A percentile compares a stretch with the other conserved stretches of the same genome.
Conservation (phyloP, 1,140 invertebrate species). For the Platyscapa corneri region DNA sequence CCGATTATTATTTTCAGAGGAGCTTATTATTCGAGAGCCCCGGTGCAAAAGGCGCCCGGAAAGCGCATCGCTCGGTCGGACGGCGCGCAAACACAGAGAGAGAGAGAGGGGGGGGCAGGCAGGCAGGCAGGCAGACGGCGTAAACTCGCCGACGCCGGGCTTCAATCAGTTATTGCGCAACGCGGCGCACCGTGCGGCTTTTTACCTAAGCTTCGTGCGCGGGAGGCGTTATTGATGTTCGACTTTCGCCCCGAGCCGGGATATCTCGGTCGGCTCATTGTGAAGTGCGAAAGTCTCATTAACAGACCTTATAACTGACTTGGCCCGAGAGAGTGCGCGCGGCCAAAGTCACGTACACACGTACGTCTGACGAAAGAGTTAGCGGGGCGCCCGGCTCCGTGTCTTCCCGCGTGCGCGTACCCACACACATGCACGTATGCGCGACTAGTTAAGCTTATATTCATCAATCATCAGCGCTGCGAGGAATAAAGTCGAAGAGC, state of each 20-base stretch:
- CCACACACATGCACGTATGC: too few relatives aligned
- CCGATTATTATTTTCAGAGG: neutral
- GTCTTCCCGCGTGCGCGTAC: neutral
- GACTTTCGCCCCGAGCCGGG: conserved; percentile 35
- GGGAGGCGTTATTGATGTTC: conserved; percentile 36
- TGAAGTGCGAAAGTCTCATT: conserved; percentile 47
- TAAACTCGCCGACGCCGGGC: too few relatives aligned
- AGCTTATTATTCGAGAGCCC: neutral
- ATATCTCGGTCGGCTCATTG: conserved; percentile 10
- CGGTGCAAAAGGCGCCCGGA: neutral
- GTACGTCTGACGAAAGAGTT: conserved; percentile 22
- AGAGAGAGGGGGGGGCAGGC: too few relatives aligned
- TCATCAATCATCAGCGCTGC: conserved; percentile 27
- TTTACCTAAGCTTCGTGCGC: neutral
- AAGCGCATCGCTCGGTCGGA: too few relatives aligned
- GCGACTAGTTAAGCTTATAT: neutral
- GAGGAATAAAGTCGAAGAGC: neutral
- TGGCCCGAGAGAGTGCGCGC: neutral
- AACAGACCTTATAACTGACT: neutral
- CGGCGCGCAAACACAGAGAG: too few relatives aligned
- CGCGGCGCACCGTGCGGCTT: neutral
- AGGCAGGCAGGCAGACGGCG: too few relatives aligned
- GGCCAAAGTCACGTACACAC: neutral
- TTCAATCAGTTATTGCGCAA: neutral
- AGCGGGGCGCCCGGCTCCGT: neutral